Conservation (phyloP, 64 coral and sea anemone species). For the Montipora efflorescens region DNA sequence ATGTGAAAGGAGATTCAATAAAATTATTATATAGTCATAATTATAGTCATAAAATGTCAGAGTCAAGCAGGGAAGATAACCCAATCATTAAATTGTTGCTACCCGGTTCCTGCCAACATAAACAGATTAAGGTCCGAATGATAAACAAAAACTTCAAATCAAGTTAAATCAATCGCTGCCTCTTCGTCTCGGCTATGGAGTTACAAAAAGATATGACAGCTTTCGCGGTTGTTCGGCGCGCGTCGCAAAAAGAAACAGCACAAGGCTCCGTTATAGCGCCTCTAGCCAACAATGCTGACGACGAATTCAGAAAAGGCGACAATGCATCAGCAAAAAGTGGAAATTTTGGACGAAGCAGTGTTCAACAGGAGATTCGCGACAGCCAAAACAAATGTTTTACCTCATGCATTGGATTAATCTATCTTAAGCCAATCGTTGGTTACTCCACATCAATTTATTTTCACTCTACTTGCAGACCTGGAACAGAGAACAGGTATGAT, state of each 20-base stretch:
- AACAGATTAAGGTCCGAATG: not conserved
- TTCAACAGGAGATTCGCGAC: not conserved
- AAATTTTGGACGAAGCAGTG: not conserved
- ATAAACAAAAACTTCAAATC: not conserved
- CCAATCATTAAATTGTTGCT: not conserved
- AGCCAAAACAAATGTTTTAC: not conserved
- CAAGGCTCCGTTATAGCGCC: not conserved
- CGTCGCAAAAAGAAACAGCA: not conserved
- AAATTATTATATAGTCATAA: too few species aligned
- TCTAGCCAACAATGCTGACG: not conserved
- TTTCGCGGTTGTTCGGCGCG: not conserved
- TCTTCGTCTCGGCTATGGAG: not conserved
- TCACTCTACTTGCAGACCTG: not conserved
- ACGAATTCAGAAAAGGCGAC: not conserved
- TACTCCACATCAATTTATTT: conserved; percentile 34
- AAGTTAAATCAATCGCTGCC: not conserved
- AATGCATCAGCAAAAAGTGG: not conserved
- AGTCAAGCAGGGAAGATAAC: not conserved
- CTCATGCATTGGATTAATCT: conserved; percentile 24
- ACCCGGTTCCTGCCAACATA: not conserved
- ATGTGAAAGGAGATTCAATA: too few species aligned
- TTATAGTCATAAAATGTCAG: not conserved
- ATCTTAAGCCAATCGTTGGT: conserved; percentile 5
- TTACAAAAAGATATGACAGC: not conserved
- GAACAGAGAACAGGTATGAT: not conserved